Conservation (phyloP, 2,888 invertebrate genomes). For the Cantharis flavilabris region DNA sequence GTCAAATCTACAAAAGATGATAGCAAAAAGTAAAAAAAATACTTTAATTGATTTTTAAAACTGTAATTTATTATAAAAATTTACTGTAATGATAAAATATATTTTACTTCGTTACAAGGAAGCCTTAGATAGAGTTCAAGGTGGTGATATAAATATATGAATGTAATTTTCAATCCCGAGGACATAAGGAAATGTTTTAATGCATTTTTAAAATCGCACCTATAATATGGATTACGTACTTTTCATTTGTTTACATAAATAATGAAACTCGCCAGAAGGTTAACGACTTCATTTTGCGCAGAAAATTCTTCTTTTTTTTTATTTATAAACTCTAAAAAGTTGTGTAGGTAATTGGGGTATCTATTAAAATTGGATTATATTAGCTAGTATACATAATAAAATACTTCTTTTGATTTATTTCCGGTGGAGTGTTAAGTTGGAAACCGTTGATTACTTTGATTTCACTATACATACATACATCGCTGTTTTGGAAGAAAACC, state of each 20-base stretch:
- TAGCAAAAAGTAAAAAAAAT: conserved; percentile 66
- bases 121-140: conserved; percentile 44
- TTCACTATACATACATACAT: no score
- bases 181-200: conserved; percentile 34
- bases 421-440: no score
- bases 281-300: not conserved
- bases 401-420: no score
- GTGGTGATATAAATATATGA: conserved; percentile 40
- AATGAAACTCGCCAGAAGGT: not conserved
- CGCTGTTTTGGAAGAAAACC: no score
- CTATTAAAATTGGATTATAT: no score
- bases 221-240: conserved; percentile 19
- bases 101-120: conserved; percentile 35
- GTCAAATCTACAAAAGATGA: conserved; percentile 67
- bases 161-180: conserved; percentile 43
- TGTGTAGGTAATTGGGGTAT: not conserved
- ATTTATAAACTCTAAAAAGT: not conserved
- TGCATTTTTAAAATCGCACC: conserved; percentile 37
- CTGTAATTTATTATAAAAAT: not conserved
- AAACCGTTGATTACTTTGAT: no score
- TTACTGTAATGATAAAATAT: not conserved
- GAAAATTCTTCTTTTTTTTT: not conserved
- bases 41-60: conserved; percentile 27
- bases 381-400: no score
- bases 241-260: not conserved